Evolutionary conservation across 2,113 vertebrate species (phyloP).

Genomic region (Dasyurus viverrinus): DNA sequence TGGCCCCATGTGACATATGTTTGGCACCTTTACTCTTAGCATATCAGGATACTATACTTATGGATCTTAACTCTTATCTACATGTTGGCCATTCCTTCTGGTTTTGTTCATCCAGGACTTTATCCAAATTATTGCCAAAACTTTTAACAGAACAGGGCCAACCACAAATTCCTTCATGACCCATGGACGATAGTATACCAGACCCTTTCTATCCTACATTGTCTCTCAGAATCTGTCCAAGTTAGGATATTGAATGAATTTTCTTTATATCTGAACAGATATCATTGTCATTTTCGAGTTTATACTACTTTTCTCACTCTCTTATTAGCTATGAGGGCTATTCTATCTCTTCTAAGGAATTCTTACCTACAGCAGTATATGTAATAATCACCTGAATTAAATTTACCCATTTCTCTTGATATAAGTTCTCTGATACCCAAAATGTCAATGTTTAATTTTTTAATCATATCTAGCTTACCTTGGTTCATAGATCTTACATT

Average conservation of each 20-base stretch:
- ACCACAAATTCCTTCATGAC: not conserved
- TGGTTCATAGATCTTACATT: too few relatives aligned
- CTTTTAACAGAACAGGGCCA: not conserved
- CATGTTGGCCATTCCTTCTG: not conserved
- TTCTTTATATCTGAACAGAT: not conserved
- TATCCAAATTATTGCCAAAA: not conserved
- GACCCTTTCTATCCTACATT: not conserved
- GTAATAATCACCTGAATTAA: too few relatives aligned
- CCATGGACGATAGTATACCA: not conserved
- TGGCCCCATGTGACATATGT: not conserved
- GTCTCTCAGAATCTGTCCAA: not conserved
- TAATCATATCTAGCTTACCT: too few relatives aligned
- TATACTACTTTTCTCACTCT: not conserved
- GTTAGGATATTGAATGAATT: not conserved
- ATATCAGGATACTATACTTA: too few relatives aligned
- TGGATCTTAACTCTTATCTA: not conserved
- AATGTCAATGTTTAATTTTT: too few relatives aligned
- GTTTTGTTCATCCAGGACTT: not conserved
- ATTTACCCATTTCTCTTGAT: too few relatives aligned
- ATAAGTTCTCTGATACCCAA: too few relatives aligned
- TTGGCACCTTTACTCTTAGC: not conserved
- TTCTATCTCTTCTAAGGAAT: not conserved
- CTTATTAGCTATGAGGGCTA: not conserved
- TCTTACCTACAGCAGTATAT: too few relatives aligned
- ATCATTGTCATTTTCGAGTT: not conserved